A percentile compares a stretch with the other conserved stretches of the same genome.
Evolutionary conservation across 1,140 invertebrate species (phyloP).

Genomic region (Myzus persicae): DNA sequence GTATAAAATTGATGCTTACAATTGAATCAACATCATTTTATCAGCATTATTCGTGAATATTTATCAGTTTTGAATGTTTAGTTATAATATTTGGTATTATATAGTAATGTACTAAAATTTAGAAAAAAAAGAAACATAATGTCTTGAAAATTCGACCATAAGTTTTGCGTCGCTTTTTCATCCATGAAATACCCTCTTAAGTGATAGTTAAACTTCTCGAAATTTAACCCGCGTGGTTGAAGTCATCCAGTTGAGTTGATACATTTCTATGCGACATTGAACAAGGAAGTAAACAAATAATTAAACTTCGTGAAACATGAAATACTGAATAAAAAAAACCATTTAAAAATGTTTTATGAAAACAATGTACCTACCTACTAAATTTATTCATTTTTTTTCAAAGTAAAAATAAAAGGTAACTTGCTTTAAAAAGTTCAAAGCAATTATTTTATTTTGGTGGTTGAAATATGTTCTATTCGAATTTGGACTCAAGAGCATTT

Average conservation of each 20-base stretch:
- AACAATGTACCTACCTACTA: neutral
- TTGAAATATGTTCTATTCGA: neutral
- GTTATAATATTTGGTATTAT: neutral
- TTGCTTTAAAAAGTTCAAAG: neutral
- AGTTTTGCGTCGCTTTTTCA: slow-evolving; percentile 33
- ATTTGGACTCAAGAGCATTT: neutral
- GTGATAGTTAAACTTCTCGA: slow-evolving; percentile 42
- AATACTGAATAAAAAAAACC: slow-evolving; percentile 8
- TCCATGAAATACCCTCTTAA: slow-evolving; percentile 49
- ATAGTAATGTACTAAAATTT: neutral
- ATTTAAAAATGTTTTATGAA: neutral
- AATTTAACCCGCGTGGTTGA: slow-evolving; percentile 33
- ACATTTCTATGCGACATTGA: neutral
- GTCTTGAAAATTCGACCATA: slow-evolving; percentile 19
- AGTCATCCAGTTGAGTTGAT: slow-evolving; percentile 46
- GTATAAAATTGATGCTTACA: neutral
- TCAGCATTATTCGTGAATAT: neutral
- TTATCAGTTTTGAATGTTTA: neutral
- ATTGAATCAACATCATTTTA: neutral
- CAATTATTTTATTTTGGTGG: neutral
- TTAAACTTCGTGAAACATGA: slow-evolving; percentile 24
- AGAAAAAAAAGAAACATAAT: slow-evolving; percentile 10
- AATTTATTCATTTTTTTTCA: neutral
- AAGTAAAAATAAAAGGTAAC: neutral
- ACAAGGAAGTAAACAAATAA: slow-evolving; percentile 34